Percentiles rank a stretch among this genome's conserved stretches.
Evolutionary conservation across 2,888 invertebrate genomes (phyloP).

Genomic region (Liopterus haemorrhoidalis): DNA sequence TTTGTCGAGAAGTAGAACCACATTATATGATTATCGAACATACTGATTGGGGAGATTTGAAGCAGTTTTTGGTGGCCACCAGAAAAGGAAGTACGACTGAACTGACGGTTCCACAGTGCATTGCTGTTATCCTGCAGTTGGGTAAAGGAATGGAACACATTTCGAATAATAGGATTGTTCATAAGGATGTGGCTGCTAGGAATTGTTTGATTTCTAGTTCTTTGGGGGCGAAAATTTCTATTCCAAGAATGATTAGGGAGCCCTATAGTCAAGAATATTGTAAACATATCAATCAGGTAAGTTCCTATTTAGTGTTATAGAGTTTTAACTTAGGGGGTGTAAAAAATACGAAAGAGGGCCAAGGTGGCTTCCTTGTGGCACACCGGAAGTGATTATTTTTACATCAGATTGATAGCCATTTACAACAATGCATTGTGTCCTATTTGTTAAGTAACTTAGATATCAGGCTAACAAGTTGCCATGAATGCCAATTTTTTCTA

Average conservation of each 20-base stretch:
- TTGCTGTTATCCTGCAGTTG: constrained; percentile 67
- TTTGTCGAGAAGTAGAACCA: constrained; percentile 79
- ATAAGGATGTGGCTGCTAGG: constrained; percentile 85
- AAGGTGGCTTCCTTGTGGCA: no score
- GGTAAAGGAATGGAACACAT: constrained; percentile 77
- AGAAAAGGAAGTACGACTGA: constrained; percentile 52
- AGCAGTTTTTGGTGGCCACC: constrained; percentile 76
- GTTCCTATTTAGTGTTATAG: neutral
- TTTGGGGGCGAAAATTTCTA: constrained; percentile 76
- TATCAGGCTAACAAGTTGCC: constrained; percentile 4
- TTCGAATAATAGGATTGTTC: constrained; percentile 70
- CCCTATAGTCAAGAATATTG: constrained; percentile 88
- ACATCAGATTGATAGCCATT: neutral
- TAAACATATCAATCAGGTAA: constrained; percentile 71
- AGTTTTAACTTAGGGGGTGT: neutral
- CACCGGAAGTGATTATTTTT: no score
- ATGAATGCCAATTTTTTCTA: no score
- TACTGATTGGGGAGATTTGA: constrained; percentile 93
- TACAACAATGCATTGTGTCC: no score
- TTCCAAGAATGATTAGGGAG: constrained; percentile 72
- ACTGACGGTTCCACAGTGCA: constrained; percentile 61
- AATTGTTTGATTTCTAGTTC: constrained; percentile 84
- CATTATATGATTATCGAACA: constrained; percentile 85
- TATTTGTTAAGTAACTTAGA: no score
- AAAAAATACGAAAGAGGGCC: no score